phyloP scores from a whole-genome alignment of 1,140 invertebrate genomes.

The Heliconius congener region DNA sequence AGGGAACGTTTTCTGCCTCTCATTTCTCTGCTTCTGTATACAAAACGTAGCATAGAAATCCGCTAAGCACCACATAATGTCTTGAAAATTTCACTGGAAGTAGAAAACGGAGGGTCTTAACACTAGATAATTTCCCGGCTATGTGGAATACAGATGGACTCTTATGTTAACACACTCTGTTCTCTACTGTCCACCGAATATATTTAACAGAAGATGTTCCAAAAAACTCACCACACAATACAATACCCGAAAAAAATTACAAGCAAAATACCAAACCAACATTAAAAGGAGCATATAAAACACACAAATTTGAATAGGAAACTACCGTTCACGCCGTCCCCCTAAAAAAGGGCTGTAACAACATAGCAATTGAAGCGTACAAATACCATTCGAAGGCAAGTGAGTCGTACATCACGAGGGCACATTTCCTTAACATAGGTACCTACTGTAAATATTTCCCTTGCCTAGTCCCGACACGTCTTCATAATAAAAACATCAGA shows the following conservation, averaged over 20 bases:
- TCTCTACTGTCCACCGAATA: too few relatives aligned
- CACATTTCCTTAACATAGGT: slow-evolving; percentile 57
- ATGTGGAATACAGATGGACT: too few relatives aligned
- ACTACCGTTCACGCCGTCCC: background rate
- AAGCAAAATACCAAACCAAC: background rate
- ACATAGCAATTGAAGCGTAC: slow-evolving; percentile 42
- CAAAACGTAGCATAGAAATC: too few relatives aligned
- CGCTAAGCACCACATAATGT: too few relatives aligned
- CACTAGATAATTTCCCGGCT: too few relatives aligned
- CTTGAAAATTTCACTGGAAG: too few relatives aligned
- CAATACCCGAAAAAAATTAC: background rate
- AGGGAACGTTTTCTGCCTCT: too few relatives aligned
- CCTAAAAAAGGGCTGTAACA: slow-evolving; percentile 18
- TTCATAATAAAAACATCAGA: slow-evolving; percentile 78
- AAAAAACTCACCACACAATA: background rate
- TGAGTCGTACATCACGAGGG: slow-evolving; percentile 48
- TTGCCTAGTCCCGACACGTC: slow-evolving; percentile 58
- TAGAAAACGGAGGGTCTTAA: too few relatives aligned
- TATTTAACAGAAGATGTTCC: background rate
- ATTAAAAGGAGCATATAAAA: background rate
- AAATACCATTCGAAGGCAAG: slow-evolving; percentile 54
- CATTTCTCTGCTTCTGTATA: too few relatives aligned
- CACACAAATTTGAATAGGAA: background rate
- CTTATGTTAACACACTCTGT: too few relatives aligned
- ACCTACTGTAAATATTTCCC: slow-evolving; percentile 54